These are phyloP conservation scores for Jaculus jaculus DNA, from an alignment of 2,113 vertebrate species.

Conservation along the genomic window DNA sequence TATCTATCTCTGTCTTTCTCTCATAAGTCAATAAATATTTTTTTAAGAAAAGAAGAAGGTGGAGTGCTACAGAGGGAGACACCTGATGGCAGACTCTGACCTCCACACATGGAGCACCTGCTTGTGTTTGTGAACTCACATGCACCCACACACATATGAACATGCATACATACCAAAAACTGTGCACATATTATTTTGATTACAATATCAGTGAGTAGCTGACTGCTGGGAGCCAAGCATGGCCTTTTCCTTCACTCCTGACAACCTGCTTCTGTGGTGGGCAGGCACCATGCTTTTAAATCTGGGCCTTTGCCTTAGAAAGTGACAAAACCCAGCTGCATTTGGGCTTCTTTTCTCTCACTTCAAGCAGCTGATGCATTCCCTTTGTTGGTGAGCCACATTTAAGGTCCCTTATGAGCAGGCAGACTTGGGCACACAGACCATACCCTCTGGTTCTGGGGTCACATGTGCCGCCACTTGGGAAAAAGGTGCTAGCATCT, in stretches of 20 bases:
- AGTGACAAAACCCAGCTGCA: neutral
- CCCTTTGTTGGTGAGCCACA: neutral
- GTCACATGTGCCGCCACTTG: too few relatives aligned
- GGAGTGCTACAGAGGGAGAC: too few relatives aligned
- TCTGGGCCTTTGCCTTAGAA: neutral
- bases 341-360: neutral
- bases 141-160: too few relatives aligned
- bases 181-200: neutral
- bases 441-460: too few relatives aligned
- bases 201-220: neutral
- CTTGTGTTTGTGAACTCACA: too few relatives aligned
- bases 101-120: too few relatives aligned
- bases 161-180: too few relatives aligned
- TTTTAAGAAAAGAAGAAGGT: too few relatives aligned
- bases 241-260: neutral
- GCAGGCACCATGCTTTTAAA: neutral
- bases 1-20: too few relatives aligned
- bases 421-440: neutral
- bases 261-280: neutral
- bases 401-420: neutral
- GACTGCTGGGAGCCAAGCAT: neutral
- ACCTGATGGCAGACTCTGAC: too few relatives aligned
- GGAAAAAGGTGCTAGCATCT: neutral
- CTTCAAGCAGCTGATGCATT: neutral
- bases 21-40: too few relatives aligned